phyloP scores from a whole-genome alignment of 2,113 vertebrate species.

The Cheirogaleus medius region DNA sequence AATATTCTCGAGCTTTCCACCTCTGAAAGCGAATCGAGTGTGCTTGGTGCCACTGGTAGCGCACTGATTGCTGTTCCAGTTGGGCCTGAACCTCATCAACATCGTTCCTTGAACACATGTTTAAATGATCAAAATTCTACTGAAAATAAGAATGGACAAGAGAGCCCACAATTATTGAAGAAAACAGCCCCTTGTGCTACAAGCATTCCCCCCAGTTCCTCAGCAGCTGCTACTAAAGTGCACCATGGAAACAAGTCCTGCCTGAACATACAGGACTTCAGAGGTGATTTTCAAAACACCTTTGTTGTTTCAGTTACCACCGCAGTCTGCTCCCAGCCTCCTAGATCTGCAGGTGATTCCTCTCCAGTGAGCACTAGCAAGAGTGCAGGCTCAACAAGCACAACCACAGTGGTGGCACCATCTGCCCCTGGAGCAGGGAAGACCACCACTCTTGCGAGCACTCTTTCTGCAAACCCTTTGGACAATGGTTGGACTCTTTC shows the following conservation, averaged over 20 bases:
- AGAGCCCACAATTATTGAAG: constrained; percentile 76
- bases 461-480: constrained; percentile 77
- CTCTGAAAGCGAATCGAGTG: constrained; percentile 27
- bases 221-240: constrained; percentile 36
- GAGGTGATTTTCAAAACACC: constrained; percentile 75
- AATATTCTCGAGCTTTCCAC: constrained; percentile 80
- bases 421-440: constrained; percentile 77
- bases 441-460: constrained; percentile 74
- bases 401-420: neutral
- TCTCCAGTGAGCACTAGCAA: constrained; percentile 66
- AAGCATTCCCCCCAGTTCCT: constrained; percentile 67
- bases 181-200: constrained; percentile 48
- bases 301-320: constrained; percentile 38
- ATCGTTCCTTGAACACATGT: constrained; percentile 60
- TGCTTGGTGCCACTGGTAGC: constrained; percentile 30
- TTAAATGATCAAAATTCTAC: constrained; percentile 74
- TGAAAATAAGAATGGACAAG: constrained; percentile 81
- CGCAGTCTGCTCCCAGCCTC: constrained; percentile 69
- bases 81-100: constrained; percentile 61
- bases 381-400: constrained; percentile 25
- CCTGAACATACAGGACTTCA: constrained; percentile 52
- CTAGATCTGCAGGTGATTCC: constrained; percentile 50
- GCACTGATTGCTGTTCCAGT: constrained; percentile 53
- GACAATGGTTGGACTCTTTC: constrained; percentile 84
- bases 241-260: constrained; percentile 69